Evolutionary conservation across 1,140 invertebrate species (phyloP).

Genomic region (fruit fly (Drosophila melanogaster)): DNA sequence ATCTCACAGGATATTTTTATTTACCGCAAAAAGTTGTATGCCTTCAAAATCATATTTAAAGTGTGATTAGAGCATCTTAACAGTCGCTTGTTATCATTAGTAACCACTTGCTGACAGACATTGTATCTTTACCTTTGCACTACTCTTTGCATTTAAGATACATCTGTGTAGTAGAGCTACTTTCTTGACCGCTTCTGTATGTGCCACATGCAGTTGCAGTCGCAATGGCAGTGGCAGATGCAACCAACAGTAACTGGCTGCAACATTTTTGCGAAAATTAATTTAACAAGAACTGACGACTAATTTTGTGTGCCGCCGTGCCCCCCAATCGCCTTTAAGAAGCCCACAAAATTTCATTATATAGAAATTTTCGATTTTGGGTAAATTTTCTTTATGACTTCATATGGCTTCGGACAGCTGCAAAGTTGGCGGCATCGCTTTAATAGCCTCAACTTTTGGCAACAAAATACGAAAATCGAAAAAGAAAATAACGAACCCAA

Average conservation of each 20-base stretch:
- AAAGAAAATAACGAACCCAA: slow-evolving; percentile 21
- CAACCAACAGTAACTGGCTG: slow-evolving; percentile 37
- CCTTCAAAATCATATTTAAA: not conserved
- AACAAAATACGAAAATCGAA: slow-evolving; percentile 9
- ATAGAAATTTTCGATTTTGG: slow-evolving; percentile 54
- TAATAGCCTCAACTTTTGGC: slow-evolving; percentile 78
- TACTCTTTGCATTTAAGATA: not conserved
- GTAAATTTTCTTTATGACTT: slow-evolving; percentile 75
- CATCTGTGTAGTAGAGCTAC: not conserved
- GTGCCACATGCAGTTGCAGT: slow-evolving; percentile 34
- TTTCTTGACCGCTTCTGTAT: not conserved
- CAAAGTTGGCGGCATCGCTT: slow-evolving; percentile 66
- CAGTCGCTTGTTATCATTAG: too few relatives aligned
- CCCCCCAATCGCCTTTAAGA: slow-evolving; percentile 3
- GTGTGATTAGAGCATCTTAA: not conserved
- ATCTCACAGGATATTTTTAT: not conserved
- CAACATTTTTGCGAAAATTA: slow-evolving; percentile 59
- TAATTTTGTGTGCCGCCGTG: slow-evolving; percentile 63
- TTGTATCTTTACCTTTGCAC: not conserved
- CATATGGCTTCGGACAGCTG: slow-evolving; percentile 75
- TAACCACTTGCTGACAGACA: not conserved
- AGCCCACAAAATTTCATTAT: slow-evolving; percentile 69
- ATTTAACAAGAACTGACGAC: slow-evolving; percentile 71
- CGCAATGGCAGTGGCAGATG: slow-evolving; percentile 37
- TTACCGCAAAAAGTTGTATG: not conserved